Percentiles rank a stretch among this genome's conserved stretches.
phyloP scores from a whole-genome alignment of 2,888 invertebrate genomes.

The Caenorhabditis drosophilae region DNA sequence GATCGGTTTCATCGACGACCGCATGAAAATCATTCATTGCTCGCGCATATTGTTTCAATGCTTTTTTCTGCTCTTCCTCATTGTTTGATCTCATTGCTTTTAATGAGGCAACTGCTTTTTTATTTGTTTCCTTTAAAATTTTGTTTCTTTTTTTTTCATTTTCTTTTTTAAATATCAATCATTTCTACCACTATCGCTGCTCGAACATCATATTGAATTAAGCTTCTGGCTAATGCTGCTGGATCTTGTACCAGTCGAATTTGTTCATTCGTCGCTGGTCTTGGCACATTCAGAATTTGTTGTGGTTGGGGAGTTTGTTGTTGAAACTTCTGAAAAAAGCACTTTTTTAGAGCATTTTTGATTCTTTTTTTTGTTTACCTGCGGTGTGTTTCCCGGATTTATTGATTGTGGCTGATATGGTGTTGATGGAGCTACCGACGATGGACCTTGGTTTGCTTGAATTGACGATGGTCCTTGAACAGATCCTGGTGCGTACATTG shows the following conservation, averaged over 20 bases:
- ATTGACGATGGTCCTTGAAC: slow-evolving; percentile 6
- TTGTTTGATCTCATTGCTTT: slow-evolving; percentile 1
- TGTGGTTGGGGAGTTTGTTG: no score
- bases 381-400: neutral
- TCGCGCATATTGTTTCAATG: slow-evolving; percentile 16
- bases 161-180: no score
- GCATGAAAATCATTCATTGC: slow-evolving; percentile 26
- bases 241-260: slow-evolving; percentile 34
- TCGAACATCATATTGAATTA: slow-evolving; percentile 26
- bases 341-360: no score
- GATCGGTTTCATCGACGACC: slow-evolving; percentile 26
- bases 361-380: neutral
- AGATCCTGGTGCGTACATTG: neutral
- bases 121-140: slow-evolving; percentile 30
- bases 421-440: slow-evolving; percentile 24
- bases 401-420: neutral
- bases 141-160: no score
- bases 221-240: slow-evolving; percentile 14
- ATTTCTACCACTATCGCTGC: slow-evolving; percentile 16
- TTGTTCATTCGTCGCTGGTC: slow-evolving; percentile 28
- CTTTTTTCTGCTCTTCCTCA: slow-evolving; percentile 2
- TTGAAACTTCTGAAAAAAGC: no score
- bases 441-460: slow-evolving; percentile 6
- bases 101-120: slow-evolving; percentile 10
- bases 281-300: slow-evolving; percentile 9